A percentile compares a stretch with the other conserved stretches of the same genome.
phyloP scores from a whole-genome alignment of 2,797 vertebrate genomes.

The Iguana delicatissima region DNA sequence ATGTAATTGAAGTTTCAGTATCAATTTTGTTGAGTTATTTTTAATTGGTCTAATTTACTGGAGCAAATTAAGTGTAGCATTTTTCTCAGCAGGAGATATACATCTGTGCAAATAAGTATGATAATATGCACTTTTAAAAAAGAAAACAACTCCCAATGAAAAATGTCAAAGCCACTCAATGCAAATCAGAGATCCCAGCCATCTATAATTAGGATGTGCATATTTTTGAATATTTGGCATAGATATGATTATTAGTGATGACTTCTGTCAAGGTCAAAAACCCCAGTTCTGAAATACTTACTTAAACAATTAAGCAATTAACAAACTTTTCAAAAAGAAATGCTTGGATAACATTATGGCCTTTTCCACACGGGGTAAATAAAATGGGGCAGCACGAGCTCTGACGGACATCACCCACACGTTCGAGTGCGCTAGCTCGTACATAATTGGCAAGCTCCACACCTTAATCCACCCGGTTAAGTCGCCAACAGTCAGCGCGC shows the following conservation, averaged over 20 bases:
- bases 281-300: neutral
- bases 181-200: constrained; percentile 64
- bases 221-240: constrained; percentile 44
- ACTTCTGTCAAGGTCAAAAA: constrained; percentile 46
- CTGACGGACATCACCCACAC: no score
- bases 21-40: constrained; percentile 72
- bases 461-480: no score
- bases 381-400: no score
- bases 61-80: constrained; percentile 74
- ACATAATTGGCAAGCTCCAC: no score
- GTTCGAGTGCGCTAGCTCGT: no score
- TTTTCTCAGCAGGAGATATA: constrained; percentile 70
- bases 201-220: constrained; percentile 66
- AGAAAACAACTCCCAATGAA: constrained; percentile 44
- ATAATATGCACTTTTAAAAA: constrained; percentile 56
- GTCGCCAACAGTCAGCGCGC: no score
- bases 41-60: constrained; percentile 81
- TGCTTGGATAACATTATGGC: neutral
- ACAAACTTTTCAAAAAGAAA: neutral
- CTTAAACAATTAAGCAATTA: constrained; percentile 6
- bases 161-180: constrained; percentile 53
- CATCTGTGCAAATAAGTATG: constrained; percentile 61
- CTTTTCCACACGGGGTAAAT: no score
- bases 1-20: constrained; percentile 67
- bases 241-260: constrained; percentile 53